Evolutionary conservation across 2,888 invertebrate genomes (phyloP).

Genomic region (Podabrus alpinus): DNA sequence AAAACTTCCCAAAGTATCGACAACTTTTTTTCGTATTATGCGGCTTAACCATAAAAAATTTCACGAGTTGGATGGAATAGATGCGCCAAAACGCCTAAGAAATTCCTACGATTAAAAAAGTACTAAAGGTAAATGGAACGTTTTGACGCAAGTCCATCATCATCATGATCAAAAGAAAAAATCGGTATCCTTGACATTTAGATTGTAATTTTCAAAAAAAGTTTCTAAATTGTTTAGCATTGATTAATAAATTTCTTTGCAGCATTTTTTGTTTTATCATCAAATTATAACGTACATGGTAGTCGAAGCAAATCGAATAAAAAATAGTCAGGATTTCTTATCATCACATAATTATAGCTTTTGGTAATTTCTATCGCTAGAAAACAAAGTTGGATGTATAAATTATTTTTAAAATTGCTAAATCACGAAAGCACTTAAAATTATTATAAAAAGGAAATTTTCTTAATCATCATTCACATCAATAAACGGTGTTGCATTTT

Average conservation of each 20-base stretch:
- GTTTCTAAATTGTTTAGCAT: background rate
- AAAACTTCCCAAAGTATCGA: background rate
- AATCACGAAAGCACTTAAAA: slow-evolving; percentile 4
- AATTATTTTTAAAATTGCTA: slow-evolving; percentile 2
- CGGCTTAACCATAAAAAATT: too few species aligned
- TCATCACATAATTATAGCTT: background rate
- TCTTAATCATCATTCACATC: slow-evolving; percentile 2
- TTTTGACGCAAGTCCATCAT: background rate
- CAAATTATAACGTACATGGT: background rate
- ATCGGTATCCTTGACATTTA: background rate
- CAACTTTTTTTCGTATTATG: too few species aligned
- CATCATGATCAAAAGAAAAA: background rate
- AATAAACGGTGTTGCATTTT: slow-evolving; percentile 1
- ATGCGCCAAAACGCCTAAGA: background rate
- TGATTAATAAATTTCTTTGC: background rate
- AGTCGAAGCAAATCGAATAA: background rate
- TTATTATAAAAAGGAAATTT: slow-evolving; percentile 1
- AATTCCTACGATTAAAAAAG: background rate
- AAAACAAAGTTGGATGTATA: background rate
- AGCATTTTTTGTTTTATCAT: background rate
- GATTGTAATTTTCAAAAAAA: background rate
- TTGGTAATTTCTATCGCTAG: background rate
- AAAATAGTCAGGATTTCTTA: background rate
- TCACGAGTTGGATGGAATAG: background rate
- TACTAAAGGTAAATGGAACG: background rate